Base-by-base conservation (phyloP, 2,888 invertebrate species). In the Agrotis puta region DNA sequence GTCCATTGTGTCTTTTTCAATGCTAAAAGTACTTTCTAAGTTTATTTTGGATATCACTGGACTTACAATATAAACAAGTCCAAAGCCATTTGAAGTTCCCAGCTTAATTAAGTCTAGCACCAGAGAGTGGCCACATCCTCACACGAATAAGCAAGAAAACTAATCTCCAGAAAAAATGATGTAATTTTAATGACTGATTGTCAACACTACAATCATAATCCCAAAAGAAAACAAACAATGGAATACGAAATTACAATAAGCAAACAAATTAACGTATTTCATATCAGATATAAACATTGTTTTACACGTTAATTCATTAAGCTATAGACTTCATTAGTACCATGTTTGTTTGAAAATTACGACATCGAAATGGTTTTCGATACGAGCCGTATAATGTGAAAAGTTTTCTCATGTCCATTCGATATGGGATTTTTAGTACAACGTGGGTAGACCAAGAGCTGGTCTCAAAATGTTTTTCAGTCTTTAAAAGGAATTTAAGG, bases 341-440 rank as follows among this genome's bases (percentile, higher is more conserved):
- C 67, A 72, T 85, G 83, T 87, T 86, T 84, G 77, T 80, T 81
- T 71, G 70, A 77, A 70, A 74, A 85, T 84, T 82, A 84, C 74
- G 80, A 71, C 70, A 74, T 64, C 27, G 73, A 64, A 84, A 88
- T 81, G 77, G 83, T 74, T 83, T 78, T 79, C 84, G 64, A 85
- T 87, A 83, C 74, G 72, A 67, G 72, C 33, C 58, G 62, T 62
- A 67, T 79, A 74, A 70, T 75, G 70, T 57, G 62, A 74, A 82
- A 62, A 77, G 65, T 82, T 83, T 83, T 82, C 74, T 66, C 74
- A 78, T 78, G 69, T 83, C 61, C 69, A 64, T 82, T 83, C 72
- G 59, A 70, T 76, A 70, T 75, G 68, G 68, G 72, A 66, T 51
- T 74, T 86, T 85, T 84, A 87, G 81, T 83, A 74, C 45, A 59